Evolutionary conservation across 2,797 vertebrate species (phyloP), one percentile per base, ranked within the genome.

Genomic region (Rhabdomys pumilio): DNA sequence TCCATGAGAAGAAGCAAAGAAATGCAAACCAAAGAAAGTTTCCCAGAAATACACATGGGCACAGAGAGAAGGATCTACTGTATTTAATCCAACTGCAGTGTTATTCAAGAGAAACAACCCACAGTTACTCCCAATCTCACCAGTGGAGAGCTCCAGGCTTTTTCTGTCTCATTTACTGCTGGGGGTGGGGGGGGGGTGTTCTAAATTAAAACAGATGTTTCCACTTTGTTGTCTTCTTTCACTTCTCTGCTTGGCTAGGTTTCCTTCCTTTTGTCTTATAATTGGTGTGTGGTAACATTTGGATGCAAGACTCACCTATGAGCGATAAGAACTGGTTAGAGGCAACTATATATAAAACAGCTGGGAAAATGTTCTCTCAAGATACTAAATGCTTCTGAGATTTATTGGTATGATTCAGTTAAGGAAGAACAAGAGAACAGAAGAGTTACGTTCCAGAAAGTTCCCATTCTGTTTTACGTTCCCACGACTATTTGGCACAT

Each of bases 141-240:
- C 8, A 29, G 29, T 50, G 67, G 31, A 26, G 67, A 61, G 29
- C 67, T 90, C 82, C 44, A 50, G 73, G 24, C 26, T 31, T 47
- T 84, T 81, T 82, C 53, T 80, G 11, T 86, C 63, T 90, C 63
- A 34, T 50, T 91, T 12, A 82, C 13, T 92, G 38, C 1, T 3
- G 44, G 44, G 3, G 44, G 4, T 2, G 44, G 44, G 44, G 44
- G 4, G 44, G 44, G 0, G 1, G 47, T 47, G 95, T 13, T 80
- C 72, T 82, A 79, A 75, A 91, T 41, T 88, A 83, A 96, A 94
- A 69, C 65, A 94, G 65, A 79, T 94, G 72, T 93, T 96, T 96
- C 50, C 73, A 89, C 59, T 19, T 29, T 10, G 1, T 3, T 31
- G 17, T 10, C 10, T 5, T 47, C 44, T 53, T 5, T 38, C 4